A percentile compares a stretch with the other conserved stretches of the same genome.
Evolutionary conservation across 2,797 vertebrate species (phyloP).

Genomic region (Gobio occitaniae): DNA sequence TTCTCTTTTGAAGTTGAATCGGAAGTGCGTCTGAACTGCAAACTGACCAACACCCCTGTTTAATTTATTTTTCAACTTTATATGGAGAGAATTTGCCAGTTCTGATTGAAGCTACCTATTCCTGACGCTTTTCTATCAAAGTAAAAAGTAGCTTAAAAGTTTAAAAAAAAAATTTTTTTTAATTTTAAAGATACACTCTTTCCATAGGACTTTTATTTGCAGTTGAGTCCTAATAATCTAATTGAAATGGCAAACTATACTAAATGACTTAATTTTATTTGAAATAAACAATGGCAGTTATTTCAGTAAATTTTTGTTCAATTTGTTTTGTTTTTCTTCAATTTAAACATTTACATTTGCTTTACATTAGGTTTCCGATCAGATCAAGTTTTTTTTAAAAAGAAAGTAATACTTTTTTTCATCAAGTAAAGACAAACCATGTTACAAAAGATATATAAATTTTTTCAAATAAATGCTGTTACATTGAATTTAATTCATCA

Average conservation of each 20-base stretch:
- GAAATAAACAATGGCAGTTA: background rate
- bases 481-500: background rate
- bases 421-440: background rate
- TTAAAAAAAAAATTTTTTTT: no score
- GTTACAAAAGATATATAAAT: background rate
- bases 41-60: background rate
- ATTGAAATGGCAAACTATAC: background rate
- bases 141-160: background rate
- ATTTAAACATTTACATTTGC: background rate
- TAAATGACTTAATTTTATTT: background rate
- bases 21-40: background rate
- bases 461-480: background rate
- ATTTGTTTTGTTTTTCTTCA: conserved; percentile 1
- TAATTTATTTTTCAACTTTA: conserved; percentile 22
- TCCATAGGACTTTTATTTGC: background rate
- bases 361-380: background rate
- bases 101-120: background rate
- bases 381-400: background rate
- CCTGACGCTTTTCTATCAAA: background rate
- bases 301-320: background rate
- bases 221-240: background rate
- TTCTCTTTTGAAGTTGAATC: background rate
- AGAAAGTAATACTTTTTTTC: background rate
- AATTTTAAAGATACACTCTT: background rate
- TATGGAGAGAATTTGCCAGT: background rate